phyloP scores from a whole-genome alignment of 1,140 invertebrate genomes.

The Oscheius sp. region DNA sequence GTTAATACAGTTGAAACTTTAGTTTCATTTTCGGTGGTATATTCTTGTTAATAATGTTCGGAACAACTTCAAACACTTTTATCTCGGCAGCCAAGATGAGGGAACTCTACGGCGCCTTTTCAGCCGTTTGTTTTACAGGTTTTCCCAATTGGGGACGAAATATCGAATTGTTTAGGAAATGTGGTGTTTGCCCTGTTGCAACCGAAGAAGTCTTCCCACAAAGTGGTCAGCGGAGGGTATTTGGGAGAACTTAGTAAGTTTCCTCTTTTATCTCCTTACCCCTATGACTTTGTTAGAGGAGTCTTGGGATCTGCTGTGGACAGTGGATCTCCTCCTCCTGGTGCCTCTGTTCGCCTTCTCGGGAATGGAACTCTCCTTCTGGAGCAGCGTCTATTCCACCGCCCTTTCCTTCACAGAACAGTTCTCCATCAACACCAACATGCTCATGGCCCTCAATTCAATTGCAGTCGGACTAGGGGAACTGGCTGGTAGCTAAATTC shows the following conservation, averaged over 20 bases:
- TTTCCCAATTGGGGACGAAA: no score
- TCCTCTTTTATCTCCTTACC: no score
- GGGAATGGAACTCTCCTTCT: conserved; percentile 6
- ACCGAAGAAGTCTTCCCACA: neutral
- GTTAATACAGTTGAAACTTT: neutral
- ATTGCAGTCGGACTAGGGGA: neutral
- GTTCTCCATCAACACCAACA: neutral
- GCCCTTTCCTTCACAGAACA: neutral
- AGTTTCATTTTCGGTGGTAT: neutral
- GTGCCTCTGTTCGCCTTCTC: neutral
- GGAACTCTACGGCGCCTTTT: neutral
- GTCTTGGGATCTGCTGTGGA: neutral
- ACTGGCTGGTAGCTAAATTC: neutral
- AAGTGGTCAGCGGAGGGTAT: neutral
- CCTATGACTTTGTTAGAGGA: neutral
- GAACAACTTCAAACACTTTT: neutral
- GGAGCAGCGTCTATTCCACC: neutral
- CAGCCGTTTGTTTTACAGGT: neutral
- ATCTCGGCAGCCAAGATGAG: neutral
- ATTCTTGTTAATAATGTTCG: neutral
- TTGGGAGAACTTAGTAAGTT: no score
- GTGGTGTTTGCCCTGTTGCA: neutral
- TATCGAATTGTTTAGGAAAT: neutral
- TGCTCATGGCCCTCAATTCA: neutral
- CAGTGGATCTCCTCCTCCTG: neutral